Conservation (phyloP, 53 echinoderm and acorn worm species). For the Stichopus horrens region DNA sequence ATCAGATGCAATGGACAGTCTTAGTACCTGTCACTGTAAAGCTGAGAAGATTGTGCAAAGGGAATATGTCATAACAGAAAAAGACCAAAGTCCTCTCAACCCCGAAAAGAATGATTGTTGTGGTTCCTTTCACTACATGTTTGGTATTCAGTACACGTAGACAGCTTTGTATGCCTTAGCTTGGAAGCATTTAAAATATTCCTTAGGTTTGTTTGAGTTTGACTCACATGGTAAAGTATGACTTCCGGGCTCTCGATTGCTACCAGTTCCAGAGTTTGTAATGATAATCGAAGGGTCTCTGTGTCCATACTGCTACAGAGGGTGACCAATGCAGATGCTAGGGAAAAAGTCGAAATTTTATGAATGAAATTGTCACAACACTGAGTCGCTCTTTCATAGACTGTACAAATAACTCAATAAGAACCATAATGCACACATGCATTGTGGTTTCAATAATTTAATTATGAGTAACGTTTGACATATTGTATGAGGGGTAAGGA, state of each 20-base stretch:
- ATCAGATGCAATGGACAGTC: too few species aligned
- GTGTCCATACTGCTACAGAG: slow-evolving; percentile 74
- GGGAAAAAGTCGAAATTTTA: background rate
- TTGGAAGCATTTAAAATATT: background rate
- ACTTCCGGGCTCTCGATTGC: slow-evolving; percentile 90
- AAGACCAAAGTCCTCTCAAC: too few species aligned
- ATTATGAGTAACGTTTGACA: too few species aligned
- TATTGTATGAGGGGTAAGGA: too few species aligned
- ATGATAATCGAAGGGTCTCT: slow-evolving; percentile 75
- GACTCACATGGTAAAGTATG: slow-evolving; percentile 80
- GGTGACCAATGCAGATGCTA: slow-evolving; percentile 80
- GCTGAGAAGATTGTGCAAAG: background rate
- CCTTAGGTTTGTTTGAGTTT: background rate
- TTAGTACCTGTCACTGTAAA: background rate
- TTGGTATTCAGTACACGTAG: background rate
- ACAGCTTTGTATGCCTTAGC: too few species aligned
- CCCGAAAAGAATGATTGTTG: background rate
- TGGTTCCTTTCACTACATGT: background rate
- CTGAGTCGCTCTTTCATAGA: too few species aligned
- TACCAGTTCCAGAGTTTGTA: slow-evolving; percentile 87
- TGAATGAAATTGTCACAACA: too few species aligned
- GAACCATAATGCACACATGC: too few species aligned
- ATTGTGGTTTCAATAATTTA: too few species aligned
- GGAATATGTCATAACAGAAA: too few species aligned
- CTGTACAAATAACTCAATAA: too few species aligned